phyloP scores from a whole-genome alignment of 2,797 vertebrate species.

The Squalus acanthias region DNA sequence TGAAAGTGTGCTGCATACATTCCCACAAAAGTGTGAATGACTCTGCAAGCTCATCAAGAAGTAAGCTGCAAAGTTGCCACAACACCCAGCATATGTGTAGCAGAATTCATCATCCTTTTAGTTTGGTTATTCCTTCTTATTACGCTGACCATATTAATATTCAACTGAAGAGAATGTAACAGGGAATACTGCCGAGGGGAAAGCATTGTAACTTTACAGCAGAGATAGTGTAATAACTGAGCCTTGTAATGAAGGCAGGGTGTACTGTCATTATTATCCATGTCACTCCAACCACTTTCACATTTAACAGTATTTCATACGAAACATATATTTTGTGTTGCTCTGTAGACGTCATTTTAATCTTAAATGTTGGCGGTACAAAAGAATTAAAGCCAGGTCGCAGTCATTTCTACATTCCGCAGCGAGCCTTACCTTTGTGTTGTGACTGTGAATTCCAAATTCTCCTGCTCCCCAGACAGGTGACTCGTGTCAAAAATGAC shows the following conservation, averaged over 20 bases:
- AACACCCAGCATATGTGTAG: not conserved
- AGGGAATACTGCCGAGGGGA: not conserved
- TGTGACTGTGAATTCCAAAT: conserved; percentile 75
- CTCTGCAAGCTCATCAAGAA: not conserved
- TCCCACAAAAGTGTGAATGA: not conserved
- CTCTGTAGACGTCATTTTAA: not conserved
- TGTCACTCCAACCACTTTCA: not conserved
- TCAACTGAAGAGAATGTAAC: not conserved
- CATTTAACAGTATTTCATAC: not conserved
- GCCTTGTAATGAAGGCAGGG: not conserved
- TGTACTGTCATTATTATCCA: not conserved
- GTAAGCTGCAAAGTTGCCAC: not conserved
- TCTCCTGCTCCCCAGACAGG: conserved; percentile 82
- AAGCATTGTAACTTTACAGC: not conserved
- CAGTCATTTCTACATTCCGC: not conserved
- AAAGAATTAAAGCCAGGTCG: not conserved
- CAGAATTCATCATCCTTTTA: not conserved
- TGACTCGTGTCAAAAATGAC: conserved; percentile 92
- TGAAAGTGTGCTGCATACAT: not conserved
- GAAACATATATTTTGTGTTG: not conserved
- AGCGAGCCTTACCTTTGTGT: conserved; percentile 74
- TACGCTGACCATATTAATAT: too few relatives aligned
- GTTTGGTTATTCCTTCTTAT: not conserved
- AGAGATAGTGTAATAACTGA: not conserved
- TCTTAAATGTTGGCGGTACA: not conserved